Evolutionary conservation across 2,113 vertebrate genomes (phyloP), one percentile per base, ranked within the genome.

Genomic region (Carassius gibelio): DNA sequence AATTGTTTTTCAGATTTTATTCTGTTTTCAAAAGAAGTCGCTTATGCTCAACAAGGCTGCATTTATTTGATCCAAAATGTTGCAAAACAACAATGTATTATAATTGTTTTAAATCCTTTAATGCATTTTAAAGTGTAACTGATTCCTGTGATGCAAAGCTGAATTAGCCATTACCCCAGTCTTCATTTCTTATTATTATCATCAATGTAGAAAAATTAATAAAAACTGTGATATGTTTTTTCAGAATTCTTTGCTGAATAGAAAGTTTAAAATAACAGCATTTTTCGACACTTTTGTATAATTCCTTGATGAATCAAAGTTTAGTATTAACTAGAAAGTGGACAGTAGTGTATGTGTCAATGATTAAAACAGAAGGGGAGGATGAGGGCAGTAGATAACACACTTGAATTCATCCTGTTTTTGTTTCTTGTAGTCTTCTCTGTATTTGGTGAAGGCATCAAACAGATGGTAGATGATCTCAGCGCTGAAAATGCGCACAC

Each of bases 381-480:
- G 10, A 17, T 50, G 19, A 81, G 21, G 21, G 21, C 21, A 21
- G 72, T n/a, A 23, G 15, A 4, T 17, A 3, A 1, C 96, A 88
- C 94, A 99, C 98, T 99, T 99, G 94, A 97, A 99, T 92, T 99
- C 98, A 38, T 99, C 98, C 90, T 99, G 98, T 75, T 99, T 99
- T 93, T 97, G 95, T 90, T 98, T 99, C 94, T 99, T 99, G 92
- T 99, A 99, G 92, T 99, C 98, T 90, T 99, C 97, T 79, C 98
- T 94, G 1, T 98, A 99, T 90, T 99, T 99, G 38, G 97, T 99
- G 94, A 99, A 99, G 78, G 98, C 96, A 86, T 99, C 98, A 64
- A 99, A 99, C 87, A 99, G 94, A 84, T 99, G 98, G 93, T 99
- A 99, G 93, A 99, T 99, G 85, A 99, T 99, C 91, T 99, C 98